phyloP scores from a whole-genome alignment of 2,113 vertebrate species.

The Cebidichthys violaceus region DNA sequence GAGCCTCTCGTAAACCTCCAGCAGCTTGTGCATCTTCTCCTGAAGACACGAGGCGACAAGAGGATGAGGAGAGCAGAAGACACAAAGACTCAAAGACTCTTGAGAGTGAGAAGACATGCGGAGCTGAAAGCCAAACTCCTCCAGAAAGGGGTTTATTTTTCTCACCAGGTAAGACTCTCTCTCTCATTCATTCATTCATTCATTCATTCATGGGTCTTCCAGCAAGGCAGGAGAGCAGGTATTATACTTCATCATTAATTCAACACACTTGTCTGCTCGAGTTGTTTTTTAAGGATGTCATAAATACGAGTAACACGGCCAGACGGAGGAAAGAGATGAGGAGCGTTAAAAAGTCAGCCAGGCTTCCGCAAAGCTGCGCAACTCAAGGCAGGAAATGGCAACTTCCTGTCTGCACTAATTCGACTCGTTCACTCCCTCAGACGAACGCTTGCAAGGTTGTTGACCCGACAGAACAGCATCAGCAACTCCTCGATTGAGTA shows the following conservation, averaged over 20 bases:
- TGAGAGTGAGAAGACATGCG: background rate
- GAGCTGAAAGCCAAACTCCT: conserved; percentile 16
- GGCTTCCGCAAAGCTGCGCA: conserved; percentile 60
- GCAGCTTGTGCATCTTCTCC: conserved; percentile 98
- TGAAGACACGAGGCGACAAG: conserved; percentile 60
- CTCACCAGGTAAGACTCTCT: background rate
- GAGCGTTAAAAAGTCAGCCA: conserved; percentile 43
- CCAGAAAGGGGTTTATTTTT: conserved; percentile 23
- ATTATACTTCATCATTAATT: conserved; percentile 48
- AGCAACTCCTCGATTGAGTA: conserved; percentile 44
- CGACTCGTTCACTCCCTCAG: conserved; percentile 35
- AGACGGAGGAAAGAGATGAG: conserved; percentile 47
- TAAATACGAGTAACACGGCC: background rate
- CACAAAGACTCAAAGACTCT: background rate
- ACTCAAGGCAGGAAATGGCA: conserved; percentile 77
- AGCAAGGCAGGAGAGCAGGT: conserved; percentile 21
- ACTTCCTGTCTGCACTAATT: conserved; percentile 78
- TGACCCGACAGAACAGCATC: conserved; percentile 43
- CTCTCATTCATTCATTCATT: background rate
- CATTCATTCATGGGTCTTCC: background rate
- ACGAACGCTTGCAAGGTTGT: conserved; percentile 33
- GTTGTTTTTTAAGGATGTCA: conserved; percentile 36
- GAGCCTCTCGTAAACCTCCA: conserved; percentile 95
- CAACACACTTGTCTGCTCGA: conserved; percentile 6
- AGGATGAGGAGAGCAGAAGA: conserved; percentile 9